Percentiles rank a stretch among this genome's conserved stretches.
Conservation (phyloP, 2,113 vertebrate species). For the Platichthys stellatus region DNA sequence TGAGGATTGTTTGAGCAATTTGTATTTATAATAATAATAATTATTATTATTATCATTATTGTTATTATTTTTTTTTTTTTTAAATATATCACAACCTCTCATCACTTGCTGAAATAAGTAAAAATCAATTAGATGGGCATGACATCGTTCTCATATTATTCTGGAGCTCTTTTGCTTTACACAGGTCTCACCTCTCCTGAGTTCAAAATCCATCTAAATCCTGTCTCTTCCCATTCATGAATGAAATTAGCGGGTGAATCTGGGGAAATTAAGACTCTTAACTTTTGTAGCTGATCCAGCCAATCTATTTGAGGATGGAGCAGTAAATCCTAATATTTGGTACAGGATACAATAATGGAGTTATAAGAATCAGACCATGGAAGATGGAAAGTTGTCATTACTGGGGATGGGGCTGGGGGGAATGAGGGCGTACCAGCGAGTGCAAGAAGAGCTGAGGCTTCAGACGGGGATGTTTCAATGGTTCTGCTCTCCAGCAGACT, state of each 20-base stretch:
- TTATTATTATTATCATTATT: too few relatives aligned
- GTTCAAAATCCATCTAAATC: conserved; percentile 54
- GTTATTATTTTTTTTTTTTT: too few relatives aligned
- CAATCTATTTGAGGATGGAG: conserved; percentile 51
- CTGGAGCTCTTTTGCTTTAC: conserved; percentile 33
- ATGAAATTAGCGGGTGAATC: conserved; percentile 47
- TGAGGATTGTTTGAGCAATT: too few relatives aligned
- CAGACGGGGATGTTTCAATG: conserved; percentile 12
- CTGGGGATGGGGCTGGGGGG: background rate
- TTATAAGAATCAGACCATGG: conserved; percentile 34
- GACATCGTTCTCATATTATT: conserved; percentile 30
- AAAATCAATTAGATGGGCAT: conserved; percentile 34
- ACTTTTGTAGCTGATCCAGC: conserved; percentile 45
- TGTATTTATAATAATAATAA: too few relatives aligned
- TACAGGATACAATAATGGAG: conserved; percentile 37
- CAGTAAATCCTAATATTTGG: conserved; percentile 42
- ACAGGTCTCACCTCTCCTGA: conserved; percentile 20
- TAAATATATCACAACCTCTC: background rate
- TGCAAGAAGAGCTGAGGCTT: conserved; percentile 14
- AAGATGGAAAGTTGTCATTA: conserved; percentile 50
- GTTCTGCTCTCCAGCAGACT: background rate
- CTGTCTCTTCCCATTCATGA: conserved; percentile 28
- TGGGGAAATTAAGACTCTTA: conserved; percentile 42
- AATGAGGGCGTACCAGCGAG: conserved; percentile 11
- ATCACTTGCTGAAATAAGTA: conserved; percentile 11